Evolutionary conservation across 1,140 invertebrate species (phyloP).

Genomic region (Eueides isabella): DNA sequence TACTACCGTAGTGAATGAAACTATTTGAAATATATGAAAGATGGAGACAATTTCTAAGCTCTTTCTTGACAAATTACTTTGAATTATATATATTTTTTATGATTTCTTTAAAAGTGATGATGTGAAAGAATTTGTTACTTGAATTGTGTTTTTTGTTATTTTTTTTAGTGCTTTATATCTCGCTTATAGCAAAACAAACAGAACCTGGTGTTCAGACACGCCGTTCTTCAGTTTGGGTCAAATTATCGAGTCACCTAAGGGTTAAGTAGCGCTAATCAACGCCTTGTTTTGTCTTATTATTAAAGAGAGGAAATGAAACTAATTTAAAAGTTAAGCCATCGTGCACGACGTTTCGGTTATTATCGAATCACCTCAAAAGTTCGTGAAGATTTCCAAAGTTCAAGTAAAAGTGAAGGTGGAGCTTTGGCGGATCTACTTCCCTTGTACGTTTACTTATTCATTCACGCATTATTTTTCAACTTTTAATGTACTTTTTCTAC

Average conservation of each 20-base stretch:
- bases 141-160: too few species aligned
- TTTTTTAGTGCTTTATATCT: too few species aligned
- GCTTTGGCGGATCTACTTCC: background rate
- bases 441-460: constrained; percentile 15
- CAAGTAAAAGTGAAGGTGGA: constrained; percentile 16
- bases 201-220: too few species aligned
- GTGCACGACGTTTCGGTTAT: background rate
- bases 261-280: too few species aligned
- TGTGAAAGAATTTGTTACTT: too few species aligned
- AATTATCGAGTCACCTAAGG: too few species aligned
- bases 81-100: background rate
- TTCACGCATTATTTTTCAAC: constrained; percentile 1
- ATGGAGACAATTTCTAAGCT: background rate
- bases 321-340: background rate
- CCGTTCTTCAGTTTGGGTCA: too few species aligned
- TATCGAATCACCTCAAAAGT: constrained; percentile 17
- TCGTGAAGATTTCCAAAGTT: background rate
- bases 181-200: too few species aligned
- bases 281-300: too few species aligned
- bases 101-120: too few species aligned
- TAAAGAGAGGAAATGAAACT: too few species aligned
- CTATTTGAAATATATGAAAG: constrained; percentile 1
- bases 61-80: background rate
- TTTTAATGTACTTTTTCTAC: background rate
- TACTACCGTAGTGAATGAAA: background rate